phyloP scores from a whole-genome alignment of 2,888 invertebrate genomes.

The Tethea ocularis region DNA sequence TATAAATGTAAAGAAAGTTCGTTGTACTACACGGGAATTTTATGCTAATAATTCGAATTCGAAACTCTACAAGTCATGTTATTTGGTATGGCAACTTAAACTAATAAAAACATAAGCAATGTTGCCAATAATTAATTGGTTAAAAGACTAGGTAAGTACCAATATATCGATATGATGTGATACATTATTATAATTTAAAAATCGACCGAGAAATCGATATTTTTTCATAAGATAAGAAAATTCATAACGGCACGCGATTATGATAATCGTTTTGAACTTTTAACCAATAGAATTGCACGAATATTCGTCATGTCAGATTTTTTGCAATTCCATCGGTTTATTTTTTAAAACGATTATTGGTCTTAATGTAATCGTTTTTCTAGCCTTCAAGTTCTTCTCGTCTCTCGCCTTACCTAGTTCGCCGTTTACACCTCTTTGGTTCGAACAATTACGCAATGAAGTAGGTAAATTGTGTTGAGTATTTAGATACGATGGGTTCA shows the following conservation, averaged over 20 bases:
- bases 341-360: too few species aligned
- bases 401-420: neutral
- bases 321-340: too few species aligned
- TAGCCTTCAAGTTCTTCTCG: too few species aligned
- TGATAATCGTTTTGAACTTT: too few species aligned
- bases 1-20: neutral
- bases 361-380: too few species aligned
- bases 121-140: neutral
- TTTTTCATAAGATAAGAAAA: neutral
- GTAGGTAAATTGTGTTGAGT: too few species aligned
- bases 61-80: neutral
- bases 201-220: neutral
- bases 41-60: neutral
- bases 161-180: neutral
- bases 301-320: too few species aligned
- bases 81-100: neutral
- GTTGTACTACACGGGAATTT: neutral
- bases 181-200: neutral
- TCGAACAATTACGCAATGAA: neutral
- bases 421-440: neutral
- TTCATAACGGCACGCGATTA: too few species aligned
- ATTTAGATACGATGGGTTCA: constrained; percentile 29
- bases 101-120: neutral
- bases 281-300: too few species aligned
- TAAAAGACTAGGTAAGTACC: neutral